Percentiles rank a stretch among this genome's conserved stretches.
Conservation (phyloP, 2,888 invertebrate species). For the Glyphotaelius pellucidus region DNA sequence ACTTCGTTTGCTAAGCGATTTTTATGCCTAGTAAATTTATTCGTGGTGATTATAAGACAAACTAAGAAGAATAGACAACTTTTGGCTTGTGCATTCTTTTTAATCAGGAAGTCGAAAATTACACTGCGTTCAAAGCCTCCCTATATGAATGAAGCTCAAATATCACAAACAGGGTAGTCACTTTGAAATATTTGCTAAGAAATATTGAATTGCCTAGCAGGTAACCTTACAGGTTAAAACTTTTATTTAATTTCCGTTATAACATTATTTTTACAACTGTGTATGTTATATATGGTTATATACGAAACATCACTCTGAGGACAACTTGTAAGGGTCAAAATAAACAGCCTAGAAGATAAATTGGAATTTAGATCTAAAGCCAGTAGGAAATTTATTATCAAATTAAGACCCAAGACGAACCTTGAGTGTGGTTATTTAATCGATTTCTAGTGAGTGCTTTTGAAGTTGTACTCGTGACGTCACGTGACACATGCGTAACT, state of each 20-base stretch:
- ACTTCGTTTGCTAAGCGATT: no score
- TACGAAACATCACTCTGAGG: not conserved
- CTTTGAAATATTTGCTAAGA: no score
- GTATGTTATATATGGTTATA: not conserved
- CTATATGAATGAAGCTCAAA: not conserved
- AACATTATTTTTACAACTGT: not conserved
- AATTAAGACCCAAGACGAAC: not conserved
- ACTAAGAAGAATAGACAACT: no score
- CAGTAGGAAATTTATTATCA: not conserved
- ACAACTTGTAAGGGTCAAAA: not conserved
- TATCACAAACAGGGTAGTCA: not conserved
- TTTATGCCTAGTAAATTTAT: no score
- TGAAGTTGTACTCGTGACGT: not conserved
- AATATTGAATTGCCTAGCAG: no score
- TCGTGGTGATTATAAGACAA: no score
- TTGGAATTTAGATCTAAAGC: not conserved
- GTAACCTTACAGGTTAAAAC: not conserved
- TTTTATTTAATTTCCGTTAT: not conserved
- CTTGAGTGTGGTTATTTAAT: not conserved
- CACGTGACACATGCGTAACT: not conserved
- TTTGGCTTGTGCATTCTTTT: no score
- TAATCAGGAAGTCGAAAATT: not conserved
- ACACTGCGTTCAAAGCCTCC: not conserved
- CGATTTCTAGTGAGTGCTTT: not conserved
- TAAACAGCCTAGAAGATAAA: not conserved